A percentile compares a stretch with the other conserved stretches of the same genome.
phyloP scores from a whole-genome alignment of 2,113 vertebrate genomes.

The Sarotherodon lohbergeri region DNA sequence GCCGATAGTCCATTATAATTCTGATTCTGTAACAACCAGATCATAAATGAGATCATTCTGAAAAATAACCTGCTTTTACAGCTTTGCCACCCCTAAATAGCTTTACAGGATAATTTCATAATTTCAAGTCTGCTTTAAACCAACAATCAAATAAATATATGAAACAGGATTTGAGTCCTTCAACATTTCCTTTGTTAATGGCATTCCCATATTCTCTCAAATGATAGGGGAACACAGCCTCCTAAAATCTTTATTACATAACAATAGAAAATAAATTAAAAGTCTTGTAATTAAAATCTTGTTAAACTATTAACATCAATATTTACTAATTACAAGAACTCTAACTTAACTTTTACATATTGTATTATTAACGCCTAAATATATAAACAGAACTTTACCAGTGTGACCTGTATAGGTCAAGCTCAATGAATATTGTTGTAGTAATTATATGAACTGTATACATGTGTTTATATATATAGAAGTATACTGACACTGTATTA shows the following conservation, averaged over 20 bases:
- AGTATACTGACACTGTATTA: neutral
- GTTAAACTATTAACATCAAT: neutral
- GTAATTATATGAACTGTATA: neutral
- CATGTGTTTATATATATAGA: fast-evolving
- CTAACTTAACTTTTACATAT: neutral
- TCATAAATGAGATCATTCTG: neutral
- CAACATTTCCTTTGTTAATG: neutral
- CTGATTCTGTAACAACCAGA: neutral
- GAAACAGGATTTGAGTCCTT: neutral
- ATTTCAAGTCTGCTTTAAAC: neutral
- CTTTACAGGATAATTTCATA: neutral
- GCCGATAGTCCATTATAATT: neutral
- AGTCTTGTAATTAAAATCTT: neutral
- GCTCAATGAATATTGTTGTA: neutral
- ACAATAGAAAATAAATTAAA: neutral
- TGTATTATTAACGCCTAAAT: neutral
- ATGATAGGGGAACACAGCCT: neutral
- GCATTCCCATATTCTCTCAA: neutral
- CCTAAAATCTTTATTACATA: neutral
- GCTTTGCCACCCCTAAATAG: neutral
- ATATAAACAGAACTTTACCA: neutral
- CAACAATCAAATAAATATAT: neutral
- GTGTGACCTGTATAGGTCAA: neutral
- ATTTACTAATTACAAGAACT: neutral
- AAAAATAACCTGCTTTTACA: neutral